Evolutionary conservation across 2,113 vertebrate genomes (phyloP), one percentile per base, ranked within the genome.

Genomic region (Harpagus bidentatus): DNA sequence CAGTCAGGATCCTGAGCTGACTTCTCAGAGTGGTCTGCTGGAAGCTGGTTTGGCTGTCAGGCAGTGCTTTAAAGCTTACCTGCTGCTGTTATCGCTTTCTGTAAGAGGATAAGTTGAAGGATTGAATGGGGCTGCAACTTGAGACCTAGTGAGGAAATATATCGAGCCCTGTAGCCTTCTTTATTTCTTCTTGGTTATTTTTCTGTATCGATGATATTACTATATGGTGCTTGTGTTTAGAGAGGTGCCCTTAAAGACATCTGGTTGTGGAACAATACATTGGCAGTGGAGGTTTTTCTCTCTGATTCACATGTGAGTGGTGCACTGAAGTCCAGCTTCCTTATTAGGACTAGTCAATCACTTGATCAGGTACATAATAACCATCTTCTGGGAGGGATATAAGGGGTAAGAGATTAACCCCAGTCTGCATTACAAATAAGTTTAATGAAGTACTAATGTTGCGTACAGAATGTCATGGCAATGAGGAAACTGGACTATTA

Each of bases 391-490:
- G 40, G 70, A 90, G 45, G 56, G 70, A 69, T 80, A 53, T 52
- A 87, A 85, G 56, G 55, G 80, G 53, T 92, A 81, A 72, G 80
- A 88, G 76, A 84, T 80, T 94, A 90, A 93, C 79, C 61, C 52
- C 43, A 59, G 85, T 40, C 43, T 63, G 47, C 66, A n/a, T 93
- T 94, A 90, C 56, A 79, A 72, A 38, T 87, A 79, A 81, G 74
- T 82, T 91, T 89, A 95, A 80, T 96, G 80, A 86, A 95, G 48
- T 67, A 71, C 47, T 88, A 50, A 47, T 74, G 73, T 55, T 86
- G 72, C 90, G 85, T 92, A 43, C 28, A 76, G 93, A 66, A 94
- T 81, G 86, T 83, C 90, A 28, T 65, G 43, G 53, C 80, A 85
- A 29, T 62, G 63, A 62, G 55, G 82, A 95, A 87, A 77, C 34